Evolutionary conservation across 1,140 invertebrate genomes (phyloP), one percentile per base, ranked within the genome.

Genomic region (Ericerus pela): DNA sequence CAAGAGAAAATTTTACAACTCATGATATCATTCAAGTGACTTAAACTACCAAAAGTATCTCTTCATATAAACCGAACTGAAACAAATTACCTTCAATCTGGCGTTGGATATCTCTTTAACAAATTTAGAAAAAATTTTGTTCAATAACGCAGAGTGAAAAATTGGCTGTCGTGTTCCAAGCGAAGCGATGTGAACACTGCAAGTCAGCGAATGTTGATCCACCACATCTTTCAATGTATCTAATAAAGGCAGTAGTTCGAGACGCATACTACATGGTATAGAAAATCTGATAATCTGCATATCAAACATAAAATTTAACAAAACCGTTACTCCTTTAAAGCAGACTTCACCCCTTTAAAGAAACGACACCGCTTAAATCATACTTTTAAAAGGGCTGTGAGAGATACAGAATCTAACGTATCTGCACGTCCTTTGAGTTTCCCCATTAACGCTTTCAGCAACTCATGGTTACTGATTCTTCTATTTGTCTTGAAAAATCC

Each of bases 171-270:
- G 33, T n/a, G 51, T 53, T 24, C 56, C 56, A 26, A 58, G 33
- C 4, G 54, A 3, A 26, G 52, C 56, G 12, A 58, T 58, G 47
- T 58, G 56, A 0, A 30, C 26, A 47, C 56, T 54, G 27, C 56
- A 58, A 18, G 47, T 10, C 16, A 53, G n/a, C 12, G 37, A 2
- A 31, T 54, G 51, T 27, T 58, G 12, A 36, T 58, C 38, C 3
- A 58, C 29, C 27, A 18, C 24, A n/a, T 41, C 6, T 24, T 28
- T 11, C 28, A 58, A 31, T 0, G 0, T 16, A 43, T 38, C 31
- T 31, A 57, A 38, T 6, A 57, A 29, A 14, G n/a, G 36, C 14
- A 4, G 36, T 18, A n/a, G n/a, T 4, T 38, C 14, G n/a, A 16
- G 14, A 16, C 14, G 5, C 14, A 38, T 6, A 4, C 4, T 14